Evolutionary conservation across 2,888 invertebrate genomes (phyloP), one percentile per base, ranked within the genome.

Genomic region (Papilio protenor): DNA sequence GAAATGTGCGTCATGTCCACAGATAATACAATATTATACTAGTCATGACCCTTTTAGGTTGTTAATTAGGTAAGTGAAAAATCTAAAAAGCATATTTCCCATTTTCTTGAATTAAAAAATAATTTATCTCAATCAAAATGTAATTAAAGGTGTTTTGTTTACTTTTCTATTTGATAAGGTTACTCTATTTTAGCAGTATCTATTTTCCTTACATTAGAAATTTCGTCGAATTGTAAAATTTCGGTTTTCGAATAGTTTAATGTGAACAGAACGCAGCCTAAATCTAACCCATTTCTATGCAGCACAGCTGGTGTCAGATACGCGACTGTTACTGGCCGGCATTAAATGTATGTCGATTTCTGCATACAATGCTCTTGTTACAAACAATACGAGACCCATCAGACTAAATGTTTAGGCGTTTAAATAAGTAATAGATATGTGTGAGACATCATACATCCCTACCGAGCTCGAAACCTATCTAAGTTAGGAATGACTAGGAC

Each of bases 261-360:
- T 64, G 64, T 40, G 18, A 11, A 40, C 40, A 11, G 64, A 16
- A 18, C 1, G 64, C 40, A 33, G 2, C 33, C 71, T 55, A 72
- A 72, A 72, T 55, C 71, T 72, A 18, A 10, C 8, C 49, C 23
- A 64, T 74, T 45, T 64, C 23, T 49, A 49, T 64, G 18, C 64
- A 18, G 49, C 33, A 27, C 59, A 61, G 73, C 52, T 74, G 74
- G 64, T 61, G 61, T 49, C 61, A 61, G 16, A 52, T 72, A 27
- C 71, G 71, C 18, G 23, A 23, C 33, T 27, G 27, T 71, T 71
- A 71, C 71, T 71, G 23, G 33, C 27, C 49, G 16, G 12, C 21
- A 70, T 4, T 47, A 21, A n/a, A 70, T 47, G 14, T 12, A 72
- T 72, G 5, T 2, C 4, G 3, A 61, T 61, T 61, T 33, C 11